Base-by-base conservation (phyloP, 2,888 invertebrate genomes). In the Beris chalybata region DNA sequence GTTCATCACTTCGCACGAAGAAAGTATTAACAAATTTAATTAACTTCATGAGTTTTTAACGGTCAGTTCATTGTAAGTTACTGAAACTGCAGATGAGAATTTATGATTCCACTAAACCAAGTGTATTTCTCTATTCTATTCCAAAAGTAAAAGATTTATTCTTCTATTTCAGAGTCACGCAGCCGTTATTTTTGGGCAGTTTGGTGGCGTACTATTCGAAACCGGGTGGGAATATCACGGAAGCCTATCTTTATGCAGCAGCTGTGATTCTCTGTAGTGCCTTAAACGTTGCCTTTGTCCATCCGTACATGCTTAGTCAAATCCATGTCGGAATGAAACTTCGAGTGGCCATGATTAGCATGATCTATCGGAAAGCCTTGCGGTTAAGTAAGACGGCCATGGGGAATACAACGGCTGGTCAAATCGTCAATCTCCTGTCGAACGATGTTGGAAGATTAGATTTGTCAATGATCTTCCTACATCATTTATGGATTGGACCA, bases 401-500 rank as follows among this genome's bases (percentile, higher is more conserved):
- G 69, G 87, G 88, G 3, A 85, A 90, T 75, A 92, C 92, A 7
- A 92, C 93, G 2, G 82, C 84, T 43, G 89, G 89, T 4, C 88
- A 89, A 77, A 85, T 88, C 72, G 95, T 97, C 47, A 97, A 97
- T 82, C 85, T 97, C 9, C 84, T 98, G 72, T 95, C 97, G 4
- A 98, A 97, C 78, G 97, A 98, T 81, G 97, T 97, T 70, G 93
- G 92, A 75, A 77, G 81, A 15, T 72, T 80, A 67, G 80, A 81
- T 72, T 74, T 79, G 65, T 91, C 92, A 31, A 88, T 93, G 70
- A 87, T 95, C 71, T 92, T 96, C 77, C 82, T 94, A 29, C 96
- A 97, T 81, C 97, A 92, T 79, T 83, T 95, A 64, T 95, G 96
- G 94, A 87, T 95, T 70, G 95, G 93, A 1, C 93, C 95, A 0